Evolutionary conservation across 2,113 vertebrate species (phyloP).

Genomic region (Nibea albiflora): DNA sequence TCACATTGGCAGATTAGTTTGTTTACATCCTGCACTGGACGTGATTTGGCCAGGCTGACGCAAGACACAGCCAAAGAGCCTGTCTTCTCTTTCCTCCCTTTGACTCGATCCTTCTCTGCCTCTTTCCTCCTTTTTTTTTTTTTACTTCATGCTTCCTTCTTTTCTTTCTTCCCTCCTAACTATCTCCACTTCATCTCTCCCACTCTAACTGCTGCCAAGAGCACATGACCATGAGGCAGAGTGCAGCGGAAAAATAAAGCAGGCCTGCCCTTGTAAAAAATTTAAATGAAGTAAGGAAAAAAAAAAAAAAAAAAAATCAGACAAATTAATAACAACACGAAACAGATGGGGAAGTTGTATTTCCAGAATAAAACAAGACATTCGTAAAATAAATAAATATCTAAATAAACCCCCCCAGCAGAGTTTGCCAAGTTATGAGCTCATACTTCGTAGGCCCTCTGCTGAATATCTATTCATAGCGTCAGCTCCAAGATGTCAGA

Average conservation of each 20-base stretch:
- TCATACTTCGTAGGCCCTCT: slow-evolving; percentile 74
- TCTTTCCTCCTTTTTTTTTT: slow-evolving; percentile 3
- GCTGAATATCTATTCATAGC: slow-evolving; percentile 79
- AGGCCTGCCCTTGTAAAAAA: slow-evolving; percentile 62
- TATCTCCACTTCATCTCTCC: slow-evolving; percentile 50
- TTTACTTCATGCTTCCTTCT: slow-evolving; percentile 1
- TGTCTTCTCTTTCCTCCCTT: slow-evolving; percentile 48
- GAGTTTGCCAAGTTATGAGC: slow-evolving; percentile 75
- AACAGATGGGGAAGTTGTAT: slow-evolving; percentile 79
- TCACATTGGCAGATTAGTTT: slow-evolving; percentile 75
- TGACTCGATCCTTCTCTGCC: slow-evolving; percentile 30
- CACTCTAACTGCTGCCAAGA: slow-evolving; percentile 53
- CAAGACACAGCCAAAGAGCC: slow-evolving; percentile 63
- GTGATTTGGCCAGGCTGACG: slow-evolving; percentile 65
- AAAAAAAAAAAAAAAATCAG: slow-evolving; percentile 47
- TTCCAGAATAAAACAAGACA: slow-evolving; percentile 76
- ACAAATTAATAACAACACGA: slow-evolving; percentile 76
- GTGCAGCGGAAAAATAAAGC: slow-evolving; percentile 66
- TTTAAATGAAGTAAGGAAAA: slow-evolving; percentile 43
- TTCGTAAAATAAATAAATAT: slow-evolving; percentile 28
- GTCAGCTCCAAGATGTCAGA: slow-evolving; percentile 72
- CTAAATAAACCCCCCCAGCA: slow-evolving; percentile 9
- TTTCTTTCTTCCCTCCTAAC: slow-evolving; percentile 12
- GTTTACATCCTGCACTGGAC: slow-evolving; percentile 81
- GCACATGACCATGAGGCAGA: slow-evolving; percentile 70